Evolutionary conservation across 2,113 vertebrate genomes (phyloP), one percentile per base, ranked within the genome.

Genomic region (Eulacestoma nigropectus): DNA sequence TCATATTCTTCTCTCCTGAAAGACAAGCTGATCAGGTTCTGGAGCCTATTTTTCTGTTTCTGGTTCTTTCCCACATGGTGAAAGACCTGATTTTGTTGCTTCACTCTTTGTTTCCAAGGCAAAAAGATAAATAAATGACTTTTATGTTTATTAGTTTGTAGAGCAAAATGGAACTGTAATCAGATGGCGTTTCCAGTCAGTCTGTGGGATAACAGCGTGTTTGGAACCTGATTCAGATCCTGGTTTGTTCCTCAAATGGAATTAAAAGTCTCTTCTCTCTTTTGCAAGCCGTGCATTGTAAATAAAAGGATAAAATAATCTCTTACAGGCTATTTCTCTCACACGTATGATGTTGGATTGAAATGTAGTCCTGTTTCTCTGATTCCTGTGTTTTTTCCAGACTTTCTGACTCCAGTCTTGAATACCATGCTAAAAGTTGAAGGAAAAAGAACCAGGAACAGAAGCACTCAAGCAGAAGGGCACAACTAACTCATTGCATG

Each of bases 281-380:
- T 86, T 82, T 62, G 20, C 30, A 39, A 50, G 11, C 16, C 52
- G 11, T 13, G 7, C 14, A 8, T 57, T 52, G 16, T 19, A 14
- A 55, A 57, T 25, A 27, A 57, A 60, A 64, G 10, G 12, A n/a
- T 15, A 56, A 84, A 73, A 52, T 23, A 62, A 4, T 20, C 8
- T 64, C 33, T 74, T 50, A 22, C 10, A n/a, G 15, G 6, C 3
- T 46, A 3, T 59, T 68, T 62, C 19, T 77, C 5, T 56, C n/a
- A 26, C 15, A 37, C 1, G 6, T 46, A 26, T 0, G 0, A 33
- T 15, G 6, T 27, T 18, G 10, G 16, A 41, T 44, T 73, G 27
- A 81, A 60, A 56, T 13, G 20, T 57, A 14, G 23, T 65, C n/a
- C 22, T 50, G 20, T 84, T 80, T 35, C 37, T 74, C 32, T 49